phyloP scores from a whole-genome alignment of 2,113 vertebrate genomes.

The Dendropsophus ebraccatus region DNA sequence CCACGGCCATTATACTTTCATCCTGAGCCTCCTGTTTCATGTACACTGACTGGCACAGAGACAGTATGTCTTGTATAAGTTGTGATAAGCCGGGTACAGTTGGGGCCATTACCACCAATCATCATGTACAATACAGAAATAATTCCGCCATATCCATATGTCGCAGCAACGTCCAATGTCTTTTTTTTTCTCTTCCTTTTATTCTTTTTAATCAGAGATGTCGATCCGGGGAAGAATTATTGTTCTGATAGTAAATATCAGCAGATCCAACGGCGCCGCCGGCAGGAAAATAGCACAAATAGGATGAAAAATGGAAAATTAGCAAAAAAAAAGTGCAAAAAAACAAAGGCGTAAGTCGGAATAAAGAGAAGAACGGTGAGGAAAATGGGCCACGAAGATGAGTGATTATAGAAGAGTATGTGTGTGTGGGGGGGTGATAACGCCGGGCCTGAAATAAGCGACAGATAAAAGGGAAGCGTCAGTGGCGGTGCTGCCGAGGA shows the following conservation, averaged over 20 bases:
- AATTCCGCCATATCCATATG: too few relatives aligned
- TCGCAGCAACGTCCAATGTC: background rate
- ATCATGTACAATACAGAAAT: too few relatives aligned
- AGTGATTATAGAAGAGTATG: conserved; percentile 11
- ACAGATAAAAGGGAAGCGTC: conserved; percentile 34
- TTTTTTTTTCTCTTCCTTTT: too few relatives aligned
- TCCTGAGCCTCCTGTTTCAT: too few relatives aligned
- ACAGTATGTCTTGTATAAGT: too few relatives aligned
- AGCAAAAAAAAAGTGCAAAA: conserved; percentile 5
- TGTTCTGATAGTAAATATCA: background rate
- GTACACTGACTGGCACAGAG: background rate
- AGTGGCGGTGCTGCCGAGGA: conserved; percentile 47
- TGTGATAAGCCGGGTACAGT: too few relatives aligned
- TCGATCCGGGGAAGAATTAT: background rate
- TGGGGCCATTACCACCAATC: too few relatives aligned
- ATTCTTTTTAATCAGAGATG: background rate
- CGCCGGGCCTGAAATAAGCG: conserved; percentile 20
- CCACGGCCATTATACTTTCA: too few relatives aligned
- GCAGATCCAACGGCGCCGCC: background rate
- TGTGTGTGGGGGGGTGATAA: conserved; percentile 1
- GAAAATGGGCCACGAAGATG: conserved; percentile 34
- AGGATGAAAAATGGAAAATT: background rate
- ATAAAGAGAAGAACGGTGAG: background rate
- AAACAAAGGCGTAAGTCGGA: background rate
- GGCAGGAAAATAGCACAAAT: background rate